These are phyloP conservation scores for Perca fluviatilis DNA, from an alignment of 2,113 vertebrate species.

Conservation along the genomic window DNA sequence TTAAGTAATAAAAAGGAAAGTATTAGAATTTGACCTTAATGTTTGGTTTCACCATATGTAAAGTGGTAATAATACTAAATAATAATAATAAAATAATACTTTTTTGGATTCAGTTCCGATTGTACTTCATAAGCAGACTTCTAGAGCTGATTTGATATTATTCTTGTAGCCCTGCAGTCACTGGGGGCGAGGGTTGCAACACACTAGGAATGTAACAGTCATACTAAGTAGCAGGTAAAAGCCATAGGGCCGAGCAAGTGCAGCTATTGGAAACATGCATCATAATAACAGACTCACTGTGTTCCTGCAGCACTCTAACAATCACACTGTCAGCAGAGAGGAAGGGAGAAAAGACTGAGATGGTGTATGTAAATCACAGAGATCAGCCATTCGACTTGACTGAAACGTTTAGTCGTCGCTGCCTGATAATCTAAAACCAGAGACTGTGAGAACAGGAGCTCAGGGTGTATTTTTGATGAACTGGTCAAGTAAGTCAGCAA, in stretches of 20 bases:
- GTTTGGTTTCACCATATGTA: neutral
- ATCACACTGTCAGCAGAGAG: conserved; percentile 34
- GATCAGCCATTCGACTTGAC: conserved; percentile 2
- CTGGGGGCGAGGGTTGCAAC: conserved; percentile 31
- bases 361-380: conserved; percentile 14
- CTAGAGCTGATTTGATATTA: conserved; percentile 38
- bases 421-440: conserved; percentile 10
- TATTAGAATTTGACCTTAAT: neutral
- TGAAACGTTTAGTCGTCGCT: neutral
- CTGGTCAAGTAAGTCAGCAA: conserved; percentile 1
- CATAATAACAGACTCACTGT: conserved; percentile 34
- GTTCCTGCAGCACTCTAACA: conserved; percentile 40
- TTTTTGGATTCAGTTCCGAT: neutral
- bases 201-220: conserved; percentile 47
- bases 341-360: conserved; percentile 15
- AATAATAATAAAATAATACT: neutral
- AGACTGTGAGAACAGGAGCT: neutral
- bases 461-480: conserved; percentile 7
- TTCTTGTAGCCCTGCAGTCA: conserved; percentile 37
- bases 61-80: neutral
- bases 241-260: conserved; percentile 45
- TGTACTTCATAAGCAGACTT: conserved; percentile 26
- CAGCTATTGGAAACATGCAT: conserved; percentile 52
- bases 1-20: conserved; percentile 2
- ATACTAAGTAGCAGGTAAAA: conserved; percentile 68